Conservation (phyloP, 2,888 invertebrate species). For the Aphelenchoides bicaudatus region DNA sequence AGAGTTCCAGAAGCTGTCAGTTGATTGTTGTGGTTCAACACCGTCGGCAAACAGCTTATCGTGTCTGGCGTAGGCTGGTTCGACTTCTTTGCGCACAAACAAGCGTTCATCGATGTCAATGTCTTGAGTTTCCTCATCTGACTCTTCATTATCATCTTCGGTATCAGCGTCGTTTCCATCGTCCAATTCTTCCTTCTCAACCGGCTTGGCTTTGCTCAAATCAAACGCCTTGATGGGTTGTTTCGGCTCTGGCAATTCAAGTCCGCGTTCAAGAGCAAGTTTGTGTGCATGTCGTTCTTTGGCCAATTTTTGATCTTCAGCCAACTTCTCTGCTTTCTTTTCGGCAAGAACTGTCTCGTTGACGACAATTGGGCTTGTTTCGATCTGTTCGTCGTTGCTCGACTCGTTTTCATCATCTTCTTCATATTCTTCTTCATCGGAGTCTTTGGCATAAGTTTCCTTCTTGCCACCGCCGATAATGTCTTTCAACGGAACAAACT, state of each 20-base stretch:
- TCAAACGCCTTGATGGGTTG: constrained; percentile 7
- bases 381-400: constrained; percentile 19
- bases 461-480: background rate
- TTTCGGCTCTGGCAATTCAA: too few species aligned
- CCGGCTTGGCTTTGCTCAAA: constrained; percentile 10
- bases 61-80: constrained; percentile 44
- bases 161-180: constrained; percentile 40
- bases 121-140: constrained; percentile 32
- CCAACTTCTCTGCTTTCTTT: constrained; percentile 45
- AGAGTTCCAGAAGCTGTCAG: constrained; percentile 12
- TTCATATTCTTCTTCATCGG: constrained; percentile 22
- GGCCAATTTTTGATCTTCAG: constrained; percentile 27
- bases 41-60: constrained; percentile 43
- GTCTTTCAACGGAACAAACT: constrained; percentile 18
- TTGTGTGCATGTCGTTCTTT: constrained; percentile 3
- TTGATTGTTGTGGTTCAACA: constrained; percentile 20
- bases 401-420: constrained; percentile 25
- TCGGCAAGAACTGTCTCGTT: constrained; percentile 39
- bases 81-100: constrained; percentile 19
- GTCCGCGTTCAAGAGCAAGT: too few species aligned
- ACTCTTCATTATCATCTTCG: constrained; percentile 27
- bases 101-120: constrained; percentile 26
- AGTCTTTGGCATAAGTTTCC: constrained; percentile 13
- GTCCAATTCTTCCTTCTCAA: constrained; percentile 33
- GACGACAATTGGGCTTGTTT: constrained; percentile 19